Conservation (phyloP, 1,140 invertebrate species). For the Scaptodrosophila lebanonensis region DNA sequence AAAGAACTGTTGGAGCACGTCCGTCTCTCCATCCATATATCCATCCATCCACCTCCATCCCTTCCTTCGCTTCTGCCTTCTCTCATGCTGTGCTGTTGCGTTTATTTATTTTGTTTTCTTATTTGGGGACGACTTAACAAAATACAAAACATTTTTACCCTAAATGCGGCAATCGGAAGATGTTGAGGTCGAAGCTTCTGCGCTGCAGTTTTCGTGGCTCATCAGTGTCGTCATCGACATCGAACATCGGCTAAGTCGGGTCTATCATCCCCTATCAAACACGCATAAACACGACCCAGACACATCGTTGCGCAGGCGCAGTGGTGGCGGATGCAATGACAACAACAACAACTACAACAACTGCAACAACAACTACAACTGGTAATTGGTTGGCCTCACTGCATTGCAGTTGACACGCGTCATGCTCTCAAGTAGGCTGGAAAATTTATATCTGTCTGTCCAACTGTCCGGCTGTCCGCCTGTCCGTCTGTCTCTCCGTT, state of each 20-base stretch:
- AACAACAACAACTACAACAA: constrained; percentile 13
- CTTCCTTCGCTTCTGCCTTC: constrained; percentile 6
- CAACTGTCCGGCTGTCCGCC: too few species aligned
- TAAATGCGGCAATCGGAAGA: constrained; percentile 58
- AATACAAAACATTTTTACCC: constrained; percentile 63
- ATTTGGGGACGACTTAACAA: constrained; percentile 42
- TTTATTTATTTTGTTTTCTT: constrained; percentile 4
- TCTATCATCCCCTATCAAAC: constrained; percentile 36
- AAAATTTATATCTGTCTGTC: too few species aligned
- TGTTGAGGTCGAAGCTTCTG: constrained; percentile 50
- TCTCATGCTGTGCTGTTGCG: not conserved
- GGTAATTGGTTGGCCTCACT: too few species aligned
- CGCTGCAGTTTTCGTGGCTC: constrained; percentile 67
- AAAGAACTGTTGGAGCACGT: constrained; percentile 65
- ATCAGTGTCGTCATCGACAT: constrained; percentile 59
- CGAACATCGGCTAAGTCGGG: constrained; percentile 4
- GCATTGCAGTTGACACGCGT: too few species aligned
- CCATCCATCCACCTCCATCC: constrained; percentile 36
- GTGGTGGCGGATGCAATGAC: constrained; percentile 34
- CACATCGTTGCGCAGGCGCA: constrained; percentile 51
- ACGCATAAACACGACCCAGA: too few species aligned
- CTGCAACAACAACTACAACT: constrained; percentile 18
- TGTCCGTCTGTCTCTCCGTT: too few species aligned
- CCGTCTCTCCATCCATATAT: constrained; percentile 28
- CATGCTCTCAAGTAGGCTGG: too few species aligned